Conservation (phyloP, 2,113 vertebrate species). For the Semicossyphus pulcher region DNA sequence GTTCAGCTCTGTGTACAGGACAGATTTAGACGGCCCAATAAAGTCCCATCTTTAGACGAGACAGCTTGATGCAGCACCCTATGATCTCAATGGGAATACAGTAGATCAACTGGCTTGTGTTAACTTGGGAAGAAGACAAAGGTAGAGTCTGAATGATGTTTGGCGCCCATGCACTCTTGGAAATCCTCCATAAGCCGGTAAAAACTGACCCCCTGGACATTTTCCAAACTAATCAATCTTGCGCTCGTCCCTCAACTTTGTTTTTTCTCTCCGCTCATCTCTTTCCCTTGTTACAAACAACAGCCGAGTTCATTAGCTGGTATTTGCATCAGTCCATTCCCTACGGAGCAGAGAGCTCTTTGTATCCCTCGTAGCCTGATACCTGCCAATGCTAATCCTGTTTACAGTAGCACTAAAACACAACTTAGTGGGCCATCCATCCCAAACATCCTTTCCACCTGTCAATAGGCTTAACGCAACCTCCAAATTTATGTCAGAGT, state of each 20-base stretch:
- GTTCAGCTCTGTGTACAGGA: constrained; percentile 65
- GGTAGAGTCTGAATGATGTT: constrained; percentile 23
- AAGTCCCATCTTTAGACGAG: constrained; percentile 69
- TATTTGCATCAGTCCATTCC: constrained; percentile 68
- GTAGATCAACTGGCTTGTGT: constrained; percentile 39
- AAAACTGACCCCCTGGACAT: constrained; percentile 63
- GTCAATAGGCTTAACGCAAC: constrained; percentile 72
- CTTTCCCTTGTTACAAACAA: constrained; percentile 50
- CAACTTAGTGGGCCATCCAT: constrained; percentile 73
- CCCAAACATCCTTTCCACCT: constrained; percentile 53
- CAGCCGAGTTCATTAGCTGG: constrained; percentile 73
- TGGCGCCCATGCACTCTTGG: neutral
- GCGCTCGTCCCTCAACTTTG: constrained; percentile 47
- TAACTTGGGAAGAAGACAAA: constrained; percentile 61
- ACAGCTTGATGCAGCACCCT: constrained; percentile 75
- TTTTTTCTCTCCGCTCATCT: neutral
- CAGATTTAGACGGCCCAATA: constrained; percentile 77
- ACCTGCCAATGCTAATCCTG: constrained; percentile 81
- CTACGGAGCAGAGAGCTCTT: constrained; percentile 53
- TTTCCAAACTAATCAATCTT: constrained; percentile 74
- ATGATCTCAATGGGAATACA: constrained; percentile 64
- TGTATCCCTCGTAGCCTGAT: constrained; percentile 57
- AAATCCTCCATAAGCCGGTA: constrained; percentile 60
- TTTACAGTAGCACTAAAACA: constrained; percentile 78
- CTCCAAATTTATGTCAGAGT: constrained; percentile 56